These are phyloP conservation scores for Drosophila mayaguana DNA, from an alignment of 2,888 invertebrate genomes.

Conservation along the genomic window DNA sequence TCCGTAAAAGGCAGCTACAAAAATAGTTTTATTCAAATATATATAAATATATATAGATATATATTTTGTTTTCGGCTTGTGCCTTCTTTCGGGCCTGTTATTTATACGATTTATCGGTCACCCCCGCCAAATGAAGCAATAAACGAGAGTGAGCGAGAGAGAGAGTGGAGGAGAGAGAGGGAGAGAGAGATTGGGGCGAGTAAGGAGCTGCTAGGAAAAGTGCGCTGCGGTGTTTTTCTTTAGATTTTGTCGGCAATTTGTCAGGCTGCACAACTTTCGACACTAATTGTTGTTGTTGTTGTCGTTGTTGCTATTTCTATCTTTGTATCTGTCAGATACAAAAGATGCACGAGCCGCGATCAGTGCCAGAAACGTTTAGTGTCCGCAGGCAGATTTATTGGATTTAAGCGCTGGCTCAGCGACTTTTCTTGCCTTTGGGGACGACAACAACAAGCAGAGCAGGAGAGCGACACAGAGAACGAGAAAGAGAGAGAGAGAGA, in stretches of 20 bases:
- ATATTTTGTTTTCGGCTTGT: slow-evolving; percentile 7
- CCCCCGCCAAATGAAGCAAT: slow-evolving; percentile 27
- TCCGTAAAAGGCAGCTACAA: slow-evolving; percentile 13
- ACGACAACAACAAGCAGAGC: slow-evolving; percentile 21
- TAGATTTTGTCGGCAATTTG: slow-evolving; percentile 35
- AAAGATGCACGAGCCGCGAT: slow-evolving; percentile 44
- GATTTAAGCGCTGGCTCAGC: slow-evolving; percentile 43
- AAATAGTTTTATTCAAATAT: slow-evolving; percentile 35
- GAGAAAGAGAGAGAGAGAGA: background rate
- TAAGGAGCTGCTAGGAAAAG: slow-evolving; percentile 2
- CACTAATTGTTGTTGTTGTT: slow-evolving; percentile 42
- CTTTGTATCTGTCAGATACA: slow-evolving; percentile 22
- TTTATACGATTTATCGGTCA: slow-evolving; percentile 46
- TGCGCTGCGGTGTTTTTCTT: slow-evolving; percentile 9
- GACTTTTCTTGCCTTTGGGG: slow-evolving; percentile 27
- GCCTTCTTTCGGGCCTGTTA: slow-evolving; percentile 51
- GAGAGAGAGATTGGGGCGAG: background rate
- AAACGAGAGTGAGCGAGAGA: background rate
- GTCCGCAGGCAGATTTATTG: slow-evolving; percentile 60
- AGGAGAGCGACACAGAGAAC: background rate
- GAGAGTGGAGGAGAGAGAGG: background rate
- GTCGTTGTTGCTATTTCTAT: slow-evolving; percentile 33
- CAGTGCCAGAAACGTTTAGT: slow-evolving; percentile 70
- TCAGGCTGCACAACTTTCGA: slow-evolving; percentile 43
- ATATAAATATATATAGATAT: slow-evolving; percentile 1